These are phyloP conservation scores for Drosophila flavopinicola DNA, from an alignment of 2,888 invertebrate genomes.

Conservation along the genomic window DNA sequence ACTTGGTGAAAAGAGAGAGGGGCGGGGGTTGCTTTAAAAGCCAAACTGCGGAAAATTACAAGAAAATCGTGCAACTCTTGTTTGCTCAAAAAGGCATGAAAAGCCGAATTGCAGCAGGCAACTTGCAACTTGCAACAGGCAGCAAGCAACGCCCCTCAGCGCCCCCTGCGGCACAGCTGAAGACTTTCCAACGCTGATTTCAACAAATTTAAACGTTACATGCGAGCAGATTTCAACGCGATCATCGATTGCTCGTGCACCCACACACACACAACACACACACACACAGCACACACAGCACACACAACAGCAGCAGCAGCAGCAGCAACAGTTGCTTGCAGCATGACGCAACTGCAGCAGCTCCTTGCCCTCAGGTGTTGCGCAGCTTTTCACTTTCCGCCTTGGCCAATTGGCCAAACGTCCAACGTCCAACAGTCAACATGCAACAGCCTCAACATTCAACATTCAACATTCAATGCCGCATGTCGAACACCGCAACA, in stretches of 20 bases:
- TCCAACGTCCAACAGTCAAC: conserved; percentile 41
- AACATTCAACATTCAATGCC: conserved; percentile 62
- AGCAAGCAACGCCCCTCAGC: conserved; percentile 19
- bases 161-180: conserved; percentile 25
- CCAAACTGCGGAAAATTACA: conserved; percentile 81
- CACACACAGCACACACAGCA: conserved; percentile 4
- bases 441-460: conserved; percentile 54
- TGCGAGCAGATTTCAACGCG: conserved; percentile 80
- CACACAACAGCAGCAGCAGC: conserved; percentile 15
- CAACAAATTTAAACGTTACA: conserved; percentile 79
- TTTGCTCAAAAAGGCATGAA: conserved; percentile 73
- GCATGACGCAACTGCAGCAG: conserved; percentile 63
- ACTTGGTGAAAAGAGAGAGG: conserved; percentile 27
- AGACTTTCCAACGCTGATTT: conserved; percentile 64
- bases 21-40: conserved; percentile 31
- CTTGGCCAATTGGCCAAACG: conserved; percentile 56
- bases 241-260: conserved; percentile 75
- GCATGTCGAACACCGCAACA: conserved; percentile 53
- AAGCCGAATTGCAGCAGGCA: conserved; percentile 34
- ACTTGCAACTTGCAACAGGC: conserved; percentile 19
- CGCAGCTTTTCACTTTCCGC: conserved; percentile 74
- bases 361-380: conserved; percentile 82
- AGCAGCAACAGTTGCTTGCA: conserved; percentile 16
- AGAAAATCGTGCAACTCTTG: conserved; percentile 82
- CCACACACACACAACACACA: conserved; percentile 54